Evolutionary conservation across 2,888 invertebrate species (phyloP), one percentile per base, ranked within the genome.

Genomic region (Protophormia terraenovae): DNA sequence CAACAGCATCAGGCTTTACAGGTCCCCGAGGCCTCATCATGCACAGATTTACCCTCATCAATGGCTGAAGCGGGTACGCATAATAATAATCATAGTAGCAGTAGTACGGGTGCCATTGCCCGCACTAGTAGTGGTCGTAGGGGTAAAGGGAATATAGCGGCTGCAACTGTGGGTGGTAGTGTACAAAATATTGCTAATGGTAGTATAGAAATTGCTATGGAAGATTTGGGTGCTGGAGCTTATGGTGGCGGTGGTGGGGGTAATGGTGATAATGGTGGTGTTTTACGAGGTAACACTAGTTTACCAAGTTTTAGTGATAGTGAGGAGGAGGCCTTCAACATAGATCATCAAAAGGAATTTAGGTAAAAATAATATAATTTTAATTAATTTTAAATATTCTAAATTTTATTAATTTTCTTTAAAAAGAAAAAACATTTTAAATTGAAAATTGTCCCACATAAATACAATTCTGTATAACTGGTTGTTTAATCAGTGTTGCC

Each of bases 261-360:
- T 35, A 88, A 86, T n/a, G 88, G 89, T 45, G 88, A 87, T 45
- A 88, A 84, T 10, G 81, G 78, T 24, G 83, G 64, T 69, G 71
- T 66, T 53, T 81, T 86, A 16, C 47, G 82, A 50, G 53, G 35
- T 16, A 76, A 80, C 35, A 27, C 24, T 22, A 76, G 77, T 58
- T 71, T 82, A 38, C 85, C 83, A 3, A 81, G 79, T 77, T 81
- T 83, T 38, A 80, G 78, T 62, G 84, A 86, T 73, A 86, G 86
- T 78, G 86, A 86, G 35, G 86, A 85, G 45, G 86, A 86, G 67
- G 85, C 81, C 64, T 84, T 85, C 75, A 82, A 83, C 27, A 55
- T 84, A 62, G 87, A 87, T 84, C 86, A 83, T 53, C 87, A 87
- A 84, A 87, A 86, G 80, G 87, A 86, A 86, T 87, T 87, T 85